Conservation (phyloP, 2,113 vertebrate species). For the Scolopax mira region DNA sequence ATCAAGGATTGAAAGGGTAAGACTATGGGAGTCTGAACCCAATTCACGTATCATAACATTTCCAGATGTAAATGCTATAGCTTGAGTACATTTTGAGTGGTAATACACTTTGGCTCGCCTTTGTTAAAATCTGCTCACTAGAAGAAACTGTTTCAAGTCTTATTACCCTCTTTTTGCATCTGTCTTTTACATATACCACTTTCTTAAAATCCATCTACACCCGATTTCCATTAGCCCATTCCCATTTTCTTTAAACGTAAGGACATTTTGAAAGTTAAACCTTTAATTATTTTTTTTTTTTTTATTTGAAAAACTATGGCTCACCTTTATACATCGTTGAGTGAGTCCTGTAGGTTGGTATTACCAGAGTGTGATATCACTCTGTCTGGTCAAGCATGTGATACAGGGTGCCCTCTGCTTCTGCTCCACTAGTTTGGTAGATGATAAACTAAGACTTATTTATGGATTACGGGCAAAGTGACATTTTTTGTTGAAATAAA, state of each 20-base stretch:
- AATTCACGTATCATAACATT: not conserved
- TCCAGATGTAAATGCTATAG: not conserved
- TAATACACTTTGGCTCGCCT: not conserved
- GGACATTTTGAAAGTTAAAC: not conserved
- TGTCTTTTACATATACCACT: not conserved
- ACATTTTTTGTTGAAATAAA: slow-evolving; percentile 12
- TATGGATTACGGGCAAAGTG: not conserved
- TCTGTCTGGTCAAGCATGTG: not conserved
- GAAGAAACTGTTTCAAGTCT: not conserved
- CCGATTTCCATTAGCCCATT: not conserved
- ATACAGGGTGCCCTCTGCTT: not conserved
- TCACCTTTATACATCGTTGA: not conserved
- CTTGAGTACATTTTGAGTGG: not conserved
- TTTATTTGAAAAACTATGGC: not conserved
- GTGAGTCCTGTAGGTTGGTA: not conserved
- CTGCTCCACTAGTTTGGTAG: slow-evolving; percentile 11
- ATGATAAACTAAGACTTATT: slow-evolving; percentile 26
- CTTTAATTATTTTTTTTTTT: not conserved
- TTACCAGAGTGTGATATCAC: not conserved
- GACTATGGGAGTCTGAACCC: not conserved
- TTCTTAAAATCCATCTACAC: not conserved
- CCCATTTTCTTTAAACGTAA: not conserved
- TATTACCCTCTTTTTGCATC: not conserved
- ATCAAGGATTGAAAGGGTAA: not conserved
- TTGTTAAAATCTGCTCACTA: not conserved